Base-by-base conservation (phyloP, 1,140 invertebrate species). In the Amyelois transitella region DNA sequence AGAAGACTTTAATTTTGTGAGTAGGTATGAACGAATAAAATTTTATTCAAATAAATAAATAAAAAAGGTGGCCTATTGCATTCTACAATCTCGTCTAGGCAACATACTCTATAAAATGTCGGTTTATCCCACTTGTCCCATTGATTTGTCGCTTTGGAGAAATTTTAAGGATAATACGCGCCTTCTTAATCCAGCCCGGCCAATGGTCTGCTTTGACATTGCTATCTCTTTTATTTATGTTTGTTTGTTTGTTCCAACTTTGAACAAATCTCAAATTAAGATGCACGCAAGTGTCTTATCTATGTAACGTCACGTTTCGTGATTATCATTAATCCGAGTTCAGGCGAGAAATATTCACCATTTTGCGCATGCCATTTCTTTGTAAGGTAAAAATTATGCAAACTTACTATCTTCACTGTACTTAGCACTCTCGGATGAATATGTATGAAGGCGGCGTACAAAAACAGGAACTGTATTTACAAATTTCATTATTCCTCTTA, bases 381-480 rank as follows among this genome's bases (percentile, higher is more conserved):
- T 66, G 55, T 58, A 61, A 69, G 58, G 54, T 57, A 71, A 59
- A 72, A 77, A 77, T 77, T 77, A 77, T 77, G 65, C 62, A 75
- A 55, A 65, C 58, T 53, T 62, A 55, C 55, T 63, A 64, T 61
- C 52, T 66, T 62, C 60, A 60, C 48, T 45, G 22, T 53, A 53
- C 24, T 53, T 44, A 60, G 43, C 20, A 12, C 22, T 51, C 47
- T 14, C 20, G 55, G 43, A 74, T 76, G 61, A 77, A 77, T 77
- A 77, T 75, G 65, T 58, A 77, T 69, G 57, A 2, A 21, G 4
- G 10, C 6, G 19, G 6, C 1, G 6, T 8, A 20, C 1, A 44
- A 17, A 44, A 48, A 20, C n/a, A 48, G 12, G 45, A 21, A 21
- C 19, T 48, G 0, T 47, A 4, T 10, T 32, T 10, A 10, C 1